Conservation (phyloP, 2,888 invertebrate species). For the Agrilus cyanescens region DNA sequence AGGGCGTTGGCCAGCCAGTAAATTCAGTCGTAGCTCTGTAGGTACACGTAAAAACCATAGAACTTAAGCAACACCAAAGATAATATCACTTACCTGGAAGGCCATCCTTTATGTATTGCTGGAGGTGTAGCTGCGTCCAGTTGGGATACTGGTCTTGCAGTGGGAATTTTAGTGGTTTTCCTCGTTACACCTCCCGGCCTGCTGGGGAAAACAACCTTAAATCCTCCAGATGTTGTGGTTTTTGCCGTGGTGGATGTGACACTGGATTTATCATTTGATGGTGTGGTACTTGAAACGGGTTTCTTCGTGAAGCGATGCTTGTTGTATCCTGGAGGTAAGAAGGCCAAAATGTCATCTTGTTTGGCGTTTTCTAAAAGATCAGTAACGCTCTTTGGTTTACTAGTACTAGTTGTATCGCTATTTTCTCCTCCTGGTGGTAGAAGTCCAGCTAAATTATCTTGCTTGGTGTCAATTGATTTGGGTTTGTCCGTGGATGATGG, state of each 20-base stretch:
- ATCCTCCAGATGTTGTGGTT: conserved; percentile 23
- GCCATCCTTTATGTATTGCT: conserved; percentile 75
- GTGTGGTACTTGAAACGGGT: too few species aligned
- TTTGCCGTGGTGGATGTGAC: conserved; percentile 9
- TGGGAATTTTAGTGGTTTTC: conserved; percentile 47
- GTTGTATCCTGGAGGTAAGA: conserved; percentile 59
- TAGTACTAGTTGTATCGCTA: conserved; percentile 26
- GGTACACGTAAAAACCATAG: background rate
- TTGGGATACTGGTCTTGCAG: conserved; percentile 31
- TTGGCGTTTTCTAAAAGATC: conserved; percentile 38
- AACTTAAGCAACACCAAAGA: too few species aligned
- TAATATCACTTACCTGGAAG: conserved; percentile 48
- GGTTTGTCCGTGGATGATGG: conserved; percentile 19
- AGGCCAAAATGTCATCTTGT: conserved; percentile 45
- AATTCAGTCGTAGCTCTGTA: conserved; percentile 73
- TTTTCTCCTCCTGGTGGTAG: conserved; percentile 27
- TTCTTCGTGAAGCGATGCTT: conserved; percentile 10
- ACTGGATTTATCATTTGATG: background rate
- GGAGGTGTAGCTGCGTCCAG: conserved; percentile 41
- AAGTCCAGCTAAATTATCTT: conserved; percentile 23
- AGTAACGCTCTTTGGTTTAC: conserved; percentile 32
- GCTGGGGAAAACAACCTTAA: conserved; percentile 70
- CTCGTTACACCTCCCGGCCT: conserved; percentile 49
- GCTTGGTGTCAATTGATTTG: conserved; percentile 13
- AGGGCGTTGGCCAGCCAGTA: conserved; percentile 83